Evolutionary conservation across 1,140 invertebrate species (phyloP).

Genomic region (Drosophila oshimai): DNA sequence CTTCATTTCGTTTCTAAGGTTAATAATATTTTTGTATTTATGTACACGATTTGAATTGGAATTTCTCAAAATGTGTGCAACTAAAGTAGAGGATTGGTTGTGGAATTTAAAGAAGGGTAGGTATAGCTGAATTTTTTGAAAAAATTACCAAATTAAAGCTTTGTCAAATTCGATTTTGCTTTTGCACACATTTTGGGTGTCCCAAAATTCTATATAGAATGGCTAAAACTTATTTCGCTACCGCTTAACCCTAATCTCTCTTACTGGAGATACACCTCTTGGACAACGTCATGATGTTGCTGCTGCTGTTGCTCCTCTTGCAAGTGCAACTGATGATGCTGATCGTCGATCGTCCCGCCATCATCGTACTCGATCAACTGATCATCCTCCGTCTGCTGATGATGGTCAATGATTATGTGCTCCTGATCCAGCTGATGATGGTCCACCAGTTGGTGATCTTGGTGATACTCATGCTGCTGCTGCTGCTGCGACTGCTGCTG

Average conservation of each 20-base stretch:
- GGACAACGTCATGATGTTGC: slow-evolving; percentile 66
- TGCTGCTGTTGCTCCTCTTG: slow-evolving; percentile 65
- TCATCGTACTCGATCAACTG: slow-evolving; percentile 66
- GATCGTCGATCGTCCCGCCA: slow-evolving; percentile 58
- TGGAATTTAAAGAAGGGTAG: neutral
- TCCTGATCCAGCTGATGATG: slow-evolving; percentile 64
- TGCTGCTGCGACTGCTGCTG: slow-evolving; percentile 30
- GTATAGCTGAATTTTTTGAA: neutral
- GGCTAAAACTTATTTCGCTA: slow-evolving; percentile 44
- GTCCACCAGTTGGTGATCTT: slow-evolving; percentile 34
- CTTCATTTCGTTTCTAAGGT: neutral
- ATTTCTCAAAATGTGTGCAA: slow-evolving; percentile 14
- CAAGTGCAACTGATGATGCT: slow-evolving; percentile 59
- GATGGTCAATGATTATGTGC: slow-evolving; percentile 68
- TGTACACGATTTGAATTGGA: slow-evolving; percentile 13
- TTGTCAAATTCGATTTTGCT: neutral
- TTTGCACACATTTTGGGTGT: slow-evolving; percentile 16
- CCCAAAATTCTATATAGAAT: slow-evolving; percentile 2
- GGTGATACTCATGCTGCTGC: slow-evolving; percentile 46
- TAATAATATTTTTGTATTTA: slow-evolving; percentile 15
- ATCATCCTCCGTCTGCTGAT: slow-evolving; percentile 65
- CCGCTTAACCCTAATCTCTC: neutral
- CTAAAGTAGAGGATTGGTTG: neutral
- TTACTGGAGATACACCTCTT: slow-evolving; percentile 76
- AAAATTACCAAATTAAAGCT: slow-evolving; percentile 6